Conservation (phyloP, 2,113 vertebrate genomes). For the Cardinalis cardinalis region DNA sequence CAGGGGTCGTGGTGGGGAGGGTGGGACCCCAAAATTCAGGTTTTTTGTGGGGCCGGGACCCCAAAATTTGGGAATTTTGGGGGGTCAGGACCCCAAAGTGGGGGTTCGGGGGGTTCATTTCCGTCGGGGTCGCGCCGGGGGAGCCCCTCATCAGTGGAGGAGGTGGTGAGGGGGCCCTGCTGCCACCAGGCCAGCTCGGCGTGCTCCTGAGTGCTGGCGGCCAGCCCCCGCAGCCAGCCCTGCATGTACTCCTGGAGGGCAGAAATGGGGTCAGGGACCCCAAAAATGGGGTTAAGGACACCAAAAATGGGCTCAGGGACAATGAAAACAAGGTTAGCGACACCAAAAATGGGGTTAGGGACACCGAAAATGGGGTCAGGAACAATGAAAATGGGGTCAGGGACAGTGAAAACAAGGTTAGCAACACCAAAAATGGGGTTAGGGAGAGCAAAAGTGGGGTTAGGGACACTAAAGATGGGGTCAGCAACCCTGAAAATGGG, state of each 20-base stretch:
- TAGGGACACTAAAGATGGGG: no score
- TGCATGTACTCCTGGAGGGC: background rate
- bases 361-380: background rate
- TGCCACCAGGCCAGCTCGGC: background rate
- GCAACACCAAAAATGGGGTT: no score
- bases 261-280: background rate
- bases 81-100: background rate
- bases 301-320: accelerated
- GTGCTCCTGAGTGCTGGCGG: background rate
- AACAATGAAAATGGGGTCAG: no score
- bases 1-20: background rate
- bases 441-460: no score
- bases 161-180: background rate
- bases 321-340: background rate
- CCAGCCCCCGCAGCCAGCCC: background rate
- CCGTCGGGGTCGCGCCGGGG: background rate
- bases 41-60: background rate
- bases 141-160: background rate
- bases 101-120: background rate
- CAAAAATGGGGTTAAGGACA: background rate
- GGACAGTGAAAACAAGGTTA: background rate
- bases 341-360: accelerated
- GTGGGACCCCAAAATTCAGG: background rate
- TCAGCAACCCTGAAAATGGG: background rate
- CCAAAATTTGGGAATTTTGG: background rate